These are phyloP conservation scores for Bellardia bayeri DNA, from an alignment of 2,888 invertebrate species.

Conservation along the genomic window DNA sequence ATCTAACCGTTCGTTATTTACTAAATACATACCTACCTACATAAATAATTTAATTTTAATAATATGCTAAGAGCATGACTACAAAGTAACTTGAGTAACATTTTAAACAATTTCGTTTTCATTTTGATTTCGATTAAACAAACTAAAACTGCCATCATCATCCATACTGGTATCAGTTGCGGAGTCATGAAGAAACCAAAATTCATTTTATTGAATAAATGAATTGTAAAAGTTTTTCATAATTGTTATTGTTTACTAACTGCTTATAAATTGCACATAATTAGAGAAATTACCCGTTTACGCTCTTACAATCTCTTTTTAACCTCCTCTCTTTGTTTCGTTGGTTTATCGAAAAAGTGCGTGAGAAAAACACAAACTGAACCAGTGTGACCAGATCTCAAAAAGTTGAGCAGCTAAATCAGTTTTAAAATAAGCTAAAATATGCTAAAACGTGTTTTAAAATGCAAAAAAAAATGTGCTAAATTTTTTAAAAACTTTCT, in stretches of 20 bases:
- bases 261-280: slow-evolving; percentile 46
- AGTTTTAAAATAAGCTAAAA: too few species aligned
- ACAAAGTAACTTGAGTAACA: too few species aligned
- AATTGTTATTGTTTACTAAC: slow-evolving; percentile 33
- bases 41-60: too few species aligned
- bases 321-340: background rate
- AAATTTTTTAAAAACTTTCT: too few species aligned
- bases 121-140: background rate
- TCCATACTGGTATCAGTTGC: background rate
- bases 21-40: too few species aligned
- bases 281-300: slow-evolving; percentile 23
- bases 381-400: background rate
- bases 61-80: too few species aligned
- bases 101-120: background rate
- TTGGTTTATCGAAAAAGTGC: slow-evolving; percentile 18
- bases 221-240: background rate
- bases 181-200: background rate
- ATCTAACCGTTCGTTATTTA: too few species aligned
- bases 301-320: background rate
- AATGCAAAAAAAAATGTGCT: too few species aligned
- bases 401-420: too few species aligned
- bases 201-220: slow-evolving; percentile 10
- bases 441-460: too few species aligned
- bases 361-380: slow-evolving; percentile 42
- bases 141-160: background rate